A percentile compares a stretch with the other conserved stretches of the same genome.
phyloP scores from a whole-genome alignment of 2,888 invertebrate genomes.

The Euclidia mi region DNA sequence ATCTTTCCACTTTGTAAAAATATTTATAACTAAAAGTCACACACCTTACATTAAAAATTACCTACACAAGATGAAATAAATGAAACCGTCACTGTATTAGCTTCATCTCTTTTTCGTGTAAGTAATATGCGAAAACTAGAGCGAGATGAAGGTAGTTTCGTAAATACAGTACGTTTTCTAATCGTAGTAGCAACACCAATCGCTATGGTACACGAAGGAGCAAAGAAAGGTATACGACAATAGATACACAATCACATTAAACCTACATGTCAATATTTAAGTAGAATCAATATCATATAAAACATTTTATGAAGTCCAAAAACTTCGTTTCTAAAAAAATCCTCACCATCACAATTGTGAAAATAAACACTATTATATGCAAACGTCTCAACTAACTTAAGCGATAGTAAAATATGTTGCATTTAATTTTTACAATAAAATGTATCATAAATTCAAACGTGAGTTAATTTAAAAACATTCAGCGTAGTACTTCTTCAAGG shows the following conservation, averaged over 20 bases:
- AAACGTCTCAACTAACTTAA: slow-evolving; percentile 88
- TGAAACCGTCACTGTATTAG: slow-evolving; percentile 42
- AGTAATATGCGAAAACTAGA: slow-evolving; percentile 27
- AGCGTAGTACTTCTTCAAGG: slow-evolving; percentile 85
- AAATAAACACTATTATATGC: slow-evolving; percentile 88
- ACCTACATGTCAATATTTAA: slow-evolving; percentile 74
- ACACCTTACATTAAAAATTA: slow-evolving; percentile 83
- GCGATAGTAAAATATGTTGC: slow-evolving; percentile 87
- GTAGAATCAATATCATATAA: slow-evolving; percentile 82
- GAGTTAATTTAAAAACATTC: slow-evolving; percentile 87
- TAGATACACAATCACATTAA: slow-evolving; percentile 66
- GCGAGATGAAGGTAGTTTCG: slow-evolving; percentile 39
- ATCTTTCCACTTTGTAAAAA: slow-evolving; percentile 86
- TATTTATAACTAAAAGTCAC: slow-evolving; percentile 84
- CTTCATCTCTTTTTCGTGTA: slow-evolving; percentile 38
- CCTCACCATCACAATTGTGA: slow-evolving; percentile 69
- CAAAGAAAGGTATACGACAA: slow-evolving; percentile 72
- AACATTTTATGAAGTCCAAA: slow-evolving; percentile 75
- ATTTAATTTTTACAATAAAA: slow-evolving; percentile 85
- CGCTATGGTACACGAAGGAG: slow-evolving; percentile 70
- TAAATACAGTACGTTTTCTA: slow-evolving; percentile 48
- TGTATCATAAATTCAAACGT: slow-evolving; percentile 90
- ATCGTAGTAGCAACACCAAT: slow-evolving; percentile 64
- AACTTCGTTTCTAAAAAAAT: slow-evolving; percentile 78
- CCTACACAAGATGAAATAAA: slow-evolving; percentile 73